Evolutionary conservation across 2,113 vertebrate species (phyloP).

Genomic region (Nesogale talazaci): DNA sequence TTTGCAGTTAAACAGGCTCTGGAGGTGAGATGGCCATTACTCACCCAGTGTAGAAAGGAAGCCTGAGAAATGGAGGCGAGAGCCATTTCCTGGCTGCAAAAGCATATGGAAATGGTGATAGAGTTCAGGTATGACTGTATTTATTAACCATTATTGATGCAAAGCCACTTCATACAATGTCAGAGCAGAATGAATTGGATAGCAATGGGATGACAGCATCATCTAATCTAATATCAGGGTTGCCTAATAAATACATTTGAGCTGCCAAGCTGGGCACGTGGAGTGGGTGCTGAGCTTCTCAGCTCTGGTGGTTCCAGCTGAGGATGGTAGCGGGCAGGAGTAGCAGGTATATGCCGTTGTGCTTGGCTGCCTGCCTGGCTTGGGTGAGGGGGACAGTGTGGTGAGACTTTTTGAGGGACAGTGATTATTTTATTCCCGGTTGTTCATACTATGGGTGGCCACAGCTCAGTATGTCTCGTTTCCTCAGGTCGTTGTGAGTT

Average conservation of each 20-base stretch:
- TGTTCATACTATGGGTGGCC: background rate
- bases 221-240: slow-evolving; percentile 44
- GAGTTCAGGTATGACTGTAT: slow-evolving; percentile 21
- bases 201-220: slow-evolving; percentile 51
- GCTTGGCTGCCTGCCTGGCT: too few relatives aligned
- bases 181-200: slow-evolving; percentile 54
- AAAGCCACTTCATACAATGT: slow-evolving; percentile 44
- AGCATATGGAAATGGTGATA: slow-evolving; percentile 8
- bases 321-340: background rate
- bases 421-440: background rate
- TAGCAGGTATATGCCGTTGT: background rate
- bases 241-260: slow-evolving; percentile 32
- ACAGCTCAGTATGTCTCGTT: background rate
- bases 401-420: background rate
- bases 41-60: slow-evolving; percentile 29
- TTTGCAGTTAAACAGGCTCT: slow-evolving; percentile 25
- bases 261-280: background rate
- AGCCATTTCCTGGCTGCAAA: background rate
- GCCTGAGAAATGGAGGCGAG: background rate
- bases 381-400: too few relatives aligned
- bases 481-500: background rate
- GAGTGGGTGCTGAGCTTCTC: background rate
- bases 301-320: background rate
- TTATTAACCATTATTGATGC: slow-evolving; percentile 42
- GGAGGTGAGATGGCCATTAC: slow-evolving; percentile 50